phyloP scores from a whole-genome alignment of 1,140 invertebrate genomes.

The Akabosia matsudoensis region DNA sequence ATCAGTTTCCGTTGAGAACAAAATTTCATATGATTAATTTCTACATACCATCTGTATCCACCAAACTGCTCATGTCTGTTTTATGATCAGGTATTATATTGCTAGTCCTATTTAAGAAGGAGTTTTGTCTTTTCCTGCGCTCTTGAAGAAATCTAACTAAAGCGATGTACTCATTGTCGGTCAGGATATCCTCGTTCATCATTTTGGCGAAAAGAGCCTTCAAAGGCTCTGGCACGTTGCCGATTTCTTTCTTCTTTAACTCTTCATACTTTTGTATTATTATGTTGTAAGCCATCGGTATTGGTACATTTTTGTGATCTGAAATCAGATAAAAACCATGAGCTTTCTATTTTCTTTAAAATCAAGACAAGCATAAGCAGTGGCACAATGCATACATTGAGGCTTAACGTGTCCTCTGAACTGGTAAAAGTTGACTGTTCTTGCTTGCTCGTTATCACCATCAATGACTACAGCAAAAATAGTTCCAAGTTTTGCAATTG shows the following conservation, averaged over 20 bases:
- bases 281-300: conserved; percentile 81
- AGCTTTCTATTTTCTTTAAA: too few relatives aligned
- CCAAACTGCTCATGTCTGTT: neutral
- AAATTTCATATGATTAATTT: neutral
- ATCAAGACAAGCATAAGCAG: too few relatives aligned
- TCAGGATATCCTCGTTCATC: conserved; percentile 26
- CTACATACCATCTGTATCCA: neutral
- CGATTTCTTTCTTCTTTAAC: conserved; percentile 33
- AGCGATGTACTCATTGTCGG: conserved; percentile 26
- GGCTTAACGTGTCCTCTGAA: conserved; percentile 85
- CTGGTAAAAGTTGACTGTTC: conserved; percentile 85
- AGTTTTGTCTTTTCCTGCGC: conserved; percentile 10
- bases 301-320: conserved; percentile 91
- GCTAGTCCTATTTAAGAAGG: conserved; percentile 32
- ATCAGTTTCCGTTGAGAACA: too few relatives aligned
- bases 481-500: conserved; percentile 70
- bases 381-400: conserved; percentile 51
- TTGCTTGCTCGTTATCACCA: conserved; percentile 76
- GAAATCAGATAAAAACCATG: conserved; percentile 39
- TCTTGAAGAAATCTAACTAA: conserved; percentile 31
- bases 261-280: conserved; percentile 52
- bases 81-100: neutral
- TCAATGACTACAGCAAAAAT: conserved; percentile 84
- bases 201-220: conserved; percentile 28
- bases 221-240: conserved; percentile 29